Base-by-base conservation (phyloP, 2,113 vertebrate species). In the Amia ocellicauda region DNA sequence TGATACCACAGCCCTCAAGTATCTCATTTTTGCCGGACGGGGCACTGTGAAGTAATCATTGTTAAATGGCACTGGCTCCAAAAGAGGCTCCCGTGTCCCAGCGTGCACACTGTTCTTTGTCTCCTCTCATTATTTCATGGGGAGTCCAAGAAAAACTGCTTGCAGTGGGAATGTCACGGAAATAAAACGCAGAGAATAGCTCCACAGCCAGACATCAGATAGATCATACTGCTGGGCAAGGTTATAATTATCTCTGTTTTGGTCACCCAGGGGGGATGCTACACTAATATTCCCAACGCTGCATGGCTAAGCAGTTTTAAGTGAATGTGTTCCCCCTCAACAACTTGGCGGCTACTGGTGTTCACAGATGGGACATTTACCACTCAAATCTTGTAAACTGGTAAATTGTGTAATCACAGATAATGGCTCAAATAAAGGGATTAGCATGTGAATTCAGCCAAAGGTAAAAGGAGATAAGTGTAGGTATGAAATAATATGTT, bases 1-100 rank as follows among this genome's bases (percentile, higher is more conserved):
- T 84, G 85, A 87, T 90, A 84, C 78, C 71, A 77, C 72, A 82
- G 80, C 49, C 58, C 47, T 50, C n/a, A 23, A 20, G 19, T 52
- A 59, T 60, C 64, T 76, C 69, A 69, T 84, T 86, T 85, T 78
- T 70, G 75, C 71, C 67, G 79, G 80, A 73, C 72, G 82, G 74
- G 67, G 73, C 77, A 65, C 79, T 78, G 78, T 75, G 71, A 72
- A 79, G 74, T 75, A 78, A 72, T 81, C 72, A 73, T 71, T 82
- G 73, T 81, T 70, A 72, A 79, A 75, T 65, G 68, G 66, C 1
- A 3, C 26, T 74, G 67, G 66, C 77, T 83, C 82, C 76, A 73
- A 72, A 72, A 58, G 64, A 36, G 57, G 49, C 50, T 72, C 75
- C 77, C 60, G 27, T 60, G 29, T 47, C 67, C 70, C 57, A 49